Evolutionary conservation across 2,113 vertebrate genomes (phyloP).

Genomic region (Gobius niger): DNA sequence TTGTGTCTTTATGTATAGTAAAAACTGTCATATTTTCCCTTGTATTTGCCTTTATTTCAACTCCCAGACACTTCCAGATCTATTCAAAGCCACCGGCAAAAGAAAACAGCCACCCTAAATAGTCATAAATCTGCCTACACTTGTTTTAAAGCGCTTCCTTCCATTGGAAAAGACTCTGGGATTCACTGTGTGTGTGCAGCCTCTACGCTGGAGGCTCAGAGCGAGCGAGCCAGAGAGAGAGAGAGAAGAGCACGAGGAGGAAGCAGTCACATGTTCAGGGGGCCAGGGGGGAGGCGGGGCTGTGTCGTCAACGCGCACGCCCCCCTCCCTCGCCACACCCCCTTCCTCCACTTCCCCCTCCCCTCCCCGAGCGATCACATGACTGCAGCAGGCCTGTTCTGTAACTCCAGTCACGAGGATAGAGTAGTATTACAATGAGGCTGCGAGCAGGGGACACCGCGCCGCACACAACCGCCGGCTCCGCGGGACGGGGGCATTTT

Average conservation of each 20-base stretch:
- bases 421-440: constrained; percentile 77
- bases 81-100: too few species aligned
- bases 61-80: too few species aligned
- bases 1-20: too few species aligned
- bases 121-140: not conserved
- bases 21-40: too few species aligned
- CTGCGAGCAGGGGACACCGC: constrained; percentile 31
- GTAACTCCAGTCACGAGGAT: constrained; percentile 80
- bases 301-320: constrained; percentile 61
- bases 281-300: constrained; percentile 14
- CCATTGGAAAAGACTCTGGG: not conserved
- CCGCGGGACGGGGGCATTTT: not conserved
- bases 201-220: constrained; percentile 1
- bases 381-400: constrained; percentile 78
- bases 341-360: constrained; percentile 44
- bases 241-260: constrained; percentile 3
- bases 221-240: not conserved
- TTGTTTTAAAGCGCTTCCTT: not conserved
- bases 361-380: constrained; percentile 75
- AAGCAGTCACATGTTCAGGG: constrained; percentile 60
- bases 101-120: not conserved
- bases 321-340: constrained; percentile 42
- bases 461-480: constrained; percentile 10
- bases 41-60: too few species aligned
- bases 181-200: constrained; percentile 2